Conservation (phyloP, 2,113 vertebrate species). For the Alosa alosa region DNA sequence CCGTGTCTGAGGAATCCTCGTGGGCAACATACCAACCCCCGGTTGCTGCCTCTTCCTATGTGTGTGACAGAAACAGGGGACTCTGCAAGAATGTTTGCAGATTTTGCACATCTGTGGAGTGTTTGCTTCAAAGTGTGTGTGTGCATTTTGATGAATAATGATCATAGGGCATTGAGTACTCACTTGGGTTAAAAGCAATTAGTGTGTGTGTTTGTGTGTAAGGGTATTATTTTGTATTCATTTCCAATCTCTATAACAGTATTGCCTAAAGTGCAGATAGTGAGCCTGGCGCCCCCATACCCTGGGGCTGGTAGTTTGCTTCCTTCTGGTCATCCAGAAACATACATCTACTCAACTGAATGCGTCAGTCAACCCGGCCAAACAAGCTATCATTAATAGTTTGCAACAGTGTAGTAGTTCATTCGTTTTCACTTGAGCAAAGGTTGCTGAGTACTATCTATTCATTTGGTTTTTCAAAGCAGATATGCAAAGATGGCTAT, state of each 20-base stretch:
- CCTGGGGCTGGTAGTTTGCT: not conserved
- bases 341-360: constrained; percentile 38
- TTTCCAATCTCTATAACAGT: constrained; percentile 64
- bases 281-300: constrained; percentile 17
- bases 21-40: not conserved
- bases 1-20: not conserved
- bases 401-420: constrained; percentile 18
- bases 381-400: not conserved
- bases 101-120: not conserved
- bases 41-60: not conserved
- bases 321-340: constrained; percentile 2
- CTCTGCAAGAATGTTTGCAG: not conserved
- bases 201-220: not conserved
- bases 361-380: not conserved
- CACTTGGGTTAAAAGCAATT: not conserved
- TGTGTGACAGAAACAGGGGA: not conserved
- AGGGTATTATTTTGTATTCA: not conserved
- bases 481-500: not conserved
- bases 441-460: constrained; percentile 29
- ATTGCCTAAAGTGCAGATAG: constrained; percentile 76
- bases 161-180: not conserved
- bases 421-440: constrained; percentile 28
- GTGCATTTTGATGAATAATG: not conserved
- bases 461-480: constrained; percentile 5
- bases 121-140: constrained; percentile 5